phyloP scores from a whole-genome alignment of 2,113 vertebrate genomes.

The Upupa epops region DNA sequence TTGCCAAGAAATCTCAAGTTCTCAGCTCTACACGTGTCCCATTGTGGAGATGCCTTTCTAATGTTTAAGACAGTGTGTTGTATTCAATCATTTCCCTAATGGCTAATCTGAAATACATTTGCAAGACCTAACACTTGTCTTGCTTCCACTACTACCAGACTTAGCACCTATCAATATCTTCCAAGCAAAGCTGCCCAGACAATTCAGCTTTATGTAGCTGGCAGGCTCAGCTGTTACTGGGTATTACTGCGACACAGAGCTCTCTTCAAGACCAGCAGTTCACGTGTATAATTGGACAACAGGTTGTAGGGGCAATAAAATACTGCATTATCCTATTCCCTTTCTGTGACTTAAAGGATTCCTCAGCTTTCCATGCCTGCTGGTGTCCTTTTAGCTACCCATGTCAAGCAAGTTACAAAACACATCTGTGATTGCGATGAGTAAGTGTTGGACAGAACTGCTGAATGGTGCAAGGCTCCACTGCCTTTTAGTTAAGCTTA shows the following conservation, averaged over 20 bases:
- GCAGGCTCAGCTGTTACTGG: constrained; percentile 14
- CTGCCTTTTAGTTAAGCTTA: constrained; percentile 60
- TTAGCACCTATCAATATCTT: neutral
- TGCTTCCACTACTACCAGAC: neutral
- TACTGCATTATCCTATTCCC: neutral
- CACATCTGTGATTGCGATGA: constrained; percentile 43
- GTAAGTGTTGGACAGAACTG: constrained; percentile 35
- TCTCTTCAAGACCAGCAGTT: neutral
- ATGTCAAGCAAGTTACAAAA: constrained; percentile 53
- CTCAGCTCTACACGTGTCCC: neutral
- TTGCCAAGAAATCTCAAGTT: neutral
- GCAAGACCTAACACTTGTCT: neutral
- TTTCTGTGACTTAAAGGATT: constrained; percentile 42
- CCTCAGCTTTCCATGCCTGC: constrained; percentile 18
- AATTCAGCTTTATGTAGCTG: constrained; percentile 15
- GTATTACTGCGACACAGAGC: neutral
- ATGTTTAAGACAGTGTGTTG: neutral
- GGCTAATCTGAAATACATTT: neutral
- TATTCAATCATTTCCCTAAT: neutral
- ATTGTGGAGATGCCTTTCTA: neutral
- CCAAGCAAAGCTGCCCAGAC: neutral
- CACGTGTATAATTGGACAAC: neutral
- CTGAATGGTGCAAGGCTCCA: constrained; percentile 52
- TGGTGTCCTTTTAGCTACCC: constrained; percentile 10
- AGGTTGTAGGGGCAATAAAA: neutral